Evolutionary conservation across 2,888 invertebrate species (phyloP).

Genomic region (Apomyelois bistriatella): DNA sequence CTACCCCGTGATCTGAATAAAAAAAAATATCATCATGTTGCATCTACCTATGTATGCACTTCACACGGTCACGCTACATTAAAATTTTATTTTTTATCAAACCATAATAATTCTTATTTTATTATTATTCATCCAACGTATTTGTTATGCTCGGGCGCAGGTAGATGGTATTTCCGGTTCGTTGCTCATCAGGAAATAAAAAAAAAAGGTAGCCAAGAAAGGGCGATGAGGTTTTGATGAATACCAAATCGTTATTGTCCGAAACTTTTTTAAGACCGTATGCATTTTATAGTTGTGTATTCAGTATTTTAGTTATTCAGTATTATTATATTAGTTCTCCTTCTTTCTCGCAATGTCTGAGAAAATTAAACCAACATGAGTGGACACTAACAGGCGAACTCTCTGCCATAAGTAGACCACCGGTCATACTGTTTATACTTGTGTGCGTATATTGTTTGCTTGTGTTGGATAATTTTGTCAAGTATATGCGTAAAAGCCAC

Average conservation of each 20-base stretch:
- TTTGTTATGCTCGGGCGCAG: conserved; percentile 40
- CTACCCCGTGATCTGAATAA: too few relatives aligned
- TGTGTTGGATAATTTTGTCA: too few relatives aligned
- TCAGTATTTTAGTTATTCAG: too few relatives aligned
- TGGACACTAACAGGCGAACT: too few relatives aligned
- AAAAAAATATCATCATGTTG: background rate
- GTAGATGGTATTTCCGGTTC: conserved; percentile 45
- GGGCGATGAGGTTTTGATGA: conserved; percentile 11
- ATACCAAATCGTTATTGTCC: conserved; percentile 9
- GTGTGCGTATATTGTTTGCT: too few relatives aligned
- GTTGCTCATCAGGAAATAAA: conserved; percentile 29
- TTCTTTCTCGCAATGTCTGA: too few relatives aligned
- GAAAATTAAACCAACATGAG: too few relatives aligned
- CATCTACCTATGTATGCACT: background rate
- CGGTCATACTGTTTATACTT: too few relatives aligned
- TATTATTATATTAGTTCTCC: too few relatives aligned
- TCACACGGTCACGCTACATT: background rate
- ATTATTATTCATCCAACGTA: conserved; percentile 9
- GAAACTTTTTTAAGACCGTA: background rate
- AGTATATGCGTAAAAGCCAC: too few relatives aligned
- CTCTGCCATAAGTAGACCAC: too few relatives aligned
- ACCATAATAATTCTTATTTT: background rate
- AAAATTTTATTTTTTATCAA: background rate
- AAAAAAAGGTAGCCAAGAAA: conserved; percentile 15
- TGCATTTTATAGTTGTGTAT: too few relatives aligned